A percentile compares a stretch with the other conserved stretches of the same genome.
Conservation (phyloP, 1,140 invertebrate species). For the Oryctes rhinoceros region DNA sequence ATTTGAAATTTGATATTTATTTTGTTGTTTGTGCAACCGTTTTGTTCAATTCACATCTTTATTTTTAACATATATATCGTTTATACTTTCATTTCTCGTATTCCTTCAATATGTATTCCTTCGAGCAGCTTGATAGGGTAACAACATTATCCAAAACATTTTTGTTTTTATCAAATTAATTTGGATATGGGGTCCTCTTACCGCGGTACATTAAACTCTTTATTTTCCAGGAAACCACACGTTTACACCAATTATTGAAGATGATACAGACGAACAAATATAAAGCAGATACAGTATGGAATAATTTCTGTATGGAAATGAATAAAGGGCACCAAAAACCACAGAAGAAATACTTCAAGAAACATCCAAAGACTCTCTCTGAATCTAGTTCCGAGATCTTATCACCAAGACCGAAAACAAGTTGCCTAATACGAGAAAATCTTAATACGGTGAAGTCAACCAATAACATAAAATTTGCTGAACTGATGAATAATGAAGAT, state of each 20-base stretch:
- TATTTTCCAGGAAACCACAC: constrained; percentile 26
- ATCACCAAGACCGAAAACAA: neutral
- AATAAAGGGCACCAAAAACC: neutral
- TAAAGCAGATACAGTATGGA: constrained; percentile 25
- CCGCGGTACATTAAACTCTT: neutral
- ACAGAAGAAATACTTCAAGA: constrained; percentile 16
- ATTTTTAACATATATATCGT: constrained; percentile 15
- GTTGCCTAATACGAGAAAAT: neutral
- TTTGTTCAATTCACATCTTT: constrained; percentile 16
- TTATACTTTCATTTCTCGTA: neutral
- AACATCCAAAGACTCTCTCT: neutral
- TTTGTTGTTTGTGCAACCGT: constrained; percentile 36
- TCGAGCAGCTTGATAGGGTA: constrained; percentile 9
- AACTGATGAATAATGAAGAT: neutral
- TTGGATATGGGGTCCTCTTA: no score
- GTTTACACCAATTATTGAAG: constrained; percentile 17
- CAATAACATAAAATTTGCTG: constrained; percentile 24
- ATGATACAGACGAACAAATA: constrained; percentile 21
- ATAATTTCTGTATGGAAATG: constrained; percentile 22
- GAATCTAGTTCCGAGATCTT: constrained; percentile 31
- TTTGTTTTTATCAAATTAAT: neutral
- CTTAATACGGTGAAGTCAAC: neutral
- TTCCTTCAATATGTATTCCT: neutral
- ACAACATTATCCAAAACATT: neutral
- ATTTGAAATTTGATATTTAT: constrained; percentile 27